Percentiles rank a stretch among this genome's conserved stretches.
Evolutionary conservation across 2,113 vertebrate genomes (phyloP).

Genomic region (Acrocephalus kingi): DNA sequence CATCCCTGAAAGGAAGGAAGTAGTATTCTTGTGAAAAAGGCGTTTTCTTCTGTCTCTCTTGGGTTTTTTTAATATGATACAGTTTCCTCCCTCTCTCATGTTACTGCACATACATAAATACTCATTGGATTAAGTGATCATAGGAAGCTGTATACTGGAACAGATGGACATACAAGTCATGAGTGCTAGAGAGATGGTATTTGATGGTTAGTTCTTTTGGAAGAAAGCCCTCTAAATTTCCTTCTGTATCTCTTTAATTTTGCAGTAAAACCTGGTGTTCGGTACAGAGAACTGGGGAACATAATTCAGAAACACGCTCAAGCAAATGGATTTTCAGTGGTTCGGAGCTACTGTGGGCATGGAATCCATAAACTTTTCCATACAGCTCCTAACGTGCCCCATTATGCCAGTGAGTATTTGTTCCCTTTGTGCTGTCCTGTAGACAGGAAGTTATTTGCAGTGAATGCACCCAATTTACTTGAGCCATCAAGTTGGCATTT

Average conservation of each 20-base stretch:
- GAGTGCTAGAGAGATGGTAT: background rate
- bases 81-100: background rate
- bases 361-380: conserved; percentile 98
- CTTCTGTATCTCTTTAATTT: background rate
- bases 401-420: conserved; percentile 87
- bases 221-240: background rate
- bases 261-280: conserved; percentile 94
- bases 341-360: conserved; percentile 97
- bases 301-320: conserved; percentile 99
- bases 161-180: background rate
- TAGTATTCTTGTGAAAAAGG: background rate
- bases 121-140: background rate
- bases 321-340: conserved; percentile 95
- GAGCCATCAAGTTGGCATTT: background rate
- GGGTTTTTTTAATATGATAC: background rate
- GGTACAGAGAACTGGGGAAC: conserved; percentile 96
- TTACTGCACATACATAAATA: background rate
- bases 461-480: background rate
- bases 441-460: background rate
- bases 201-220: background rate
- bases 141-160: background rate
- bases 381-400: conserved; percentile 95
- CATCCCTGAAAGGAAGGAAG: background rate
- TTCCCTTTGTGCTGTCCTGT: background rate
- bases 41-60: background rate